Evolutionary conservation across 1,140 invertebrate species (phyloP).

Genomic region (Sipha flava): DNA sequence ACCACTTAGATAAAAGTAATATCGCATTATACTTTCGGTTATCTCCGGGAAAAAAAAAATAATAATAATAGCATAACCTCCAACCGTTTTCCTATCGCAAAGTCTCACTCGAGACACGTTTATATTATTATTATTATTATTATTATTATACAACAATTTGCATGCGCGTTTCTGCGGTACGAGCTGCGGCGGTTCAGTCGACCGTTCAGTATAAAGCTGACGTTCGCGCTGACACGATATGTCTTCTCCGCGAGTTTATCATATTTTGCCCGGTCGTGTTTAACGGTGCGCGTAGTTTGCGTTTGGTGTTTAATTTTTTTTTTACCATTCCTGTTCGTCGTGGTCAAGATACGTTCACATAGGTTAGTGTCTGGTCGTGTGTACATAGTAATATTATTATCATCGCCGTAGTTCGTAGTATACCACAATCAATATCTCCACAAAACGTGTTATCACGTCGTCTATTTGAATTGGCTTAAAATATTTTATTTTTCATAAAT

Average conservation of each 20-base stretch:
- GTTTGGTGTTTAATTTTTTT: not conserved
- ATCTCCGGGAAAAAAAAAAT: not conserved
- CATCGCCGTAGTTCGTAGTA: too few relatives aligned
- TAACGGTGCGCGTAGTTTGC: not conserved
- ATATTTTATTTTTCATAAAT: too few relatives aligned
- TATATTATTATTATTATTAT: too few relatives aligned
- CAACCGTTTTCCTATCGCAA: not conserved
- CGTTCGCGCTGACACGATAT: not conserved
- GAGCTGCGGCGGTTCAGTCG: not conserved
- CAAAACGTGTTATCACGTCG: too few relatives aligned
- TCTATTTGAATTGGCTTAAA: too few relatives aligned
- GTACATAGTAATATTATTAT: too few relatives aligned
- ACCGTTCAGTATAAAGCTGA: constrained; percentile 9
- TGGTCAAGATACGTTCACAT: not conserved
- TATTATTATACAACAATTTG: not conserved
- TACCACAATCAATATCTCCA: too few relatives aligned
- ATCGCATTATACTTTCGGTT: not conserved
- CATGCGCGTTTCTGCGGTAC: not conserved
- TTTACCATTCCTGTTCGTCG: not conserved
- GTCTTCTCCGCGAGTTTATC: not conserved
- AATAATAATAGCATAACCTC: not conserved
- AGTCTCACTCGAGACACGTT: constrained; percentile 2
- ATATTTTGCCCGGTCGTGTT: not conserved
- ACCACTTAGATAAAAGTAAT: not conserved
- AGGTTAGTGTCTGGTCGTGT: not conserved